Base-by-base conservation (phyloP, 2,888 invertebrate genomes). In the Leptothorax acervorum region DNA sequence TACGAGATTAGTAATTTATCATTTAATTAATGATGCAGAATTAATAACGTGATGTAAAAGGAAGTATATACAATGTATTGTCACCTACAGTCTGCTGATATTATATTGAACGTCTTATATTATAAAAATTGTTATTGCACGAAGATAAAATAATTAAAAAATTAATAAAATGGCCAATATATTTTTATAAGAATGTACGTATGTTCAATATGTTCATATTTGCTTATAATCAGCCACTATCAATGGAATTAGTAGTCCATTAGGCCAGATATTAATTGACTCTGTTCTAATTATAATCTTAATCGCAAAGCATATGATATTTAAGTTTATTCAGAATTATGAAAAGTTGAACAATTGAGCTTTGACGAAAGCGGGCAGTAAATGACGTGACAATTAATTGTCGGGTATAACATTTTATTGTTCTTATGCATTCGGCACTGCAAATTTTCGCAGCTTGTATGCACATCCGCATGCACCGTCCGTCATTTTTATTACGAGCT, bases 401-500 rank as follows among this genome's bases (percentile, higher is more conserved):
- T 39, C 35, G 11, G 18, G 11, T 23, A 23, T n/a, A 15, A 57
- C 35, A 31, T 45, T 31, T 76, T 73, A 6, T 78, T 31, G 8
- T 70, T 55, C 8, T 55, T 70, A 53, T 42, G 18, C 28, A 53
- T 12, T 66, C 39, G 53, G 11, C 66, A 28, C 51, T 31, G n/a
- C 15, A 74, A 65, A 28, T 76, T 76, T 18, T 39, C 15, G 6
- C 42, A 28, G 15, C 18, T 8, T 35, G 6, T n/a, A 45, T 42
- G 8, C 23, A 31, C 31, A 42, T 53, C 5, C 42, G 68, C 31
- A 57, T 76, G 23, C 45, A 35, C 11, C 23, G 42, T 79, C 35
- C 12, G n/a, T 79, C 45, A 79, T 48, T 51, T 73, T 60, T 71
- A 79, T 57, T 28, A 42, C 73, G 11, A 2, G 3, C 18, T 70